These are phyloP conservation scores for Tadarida brasiliensis DNA, from an alignment of 2,797 vertebrate genomes.

Conservation along the genomic window DNA sequence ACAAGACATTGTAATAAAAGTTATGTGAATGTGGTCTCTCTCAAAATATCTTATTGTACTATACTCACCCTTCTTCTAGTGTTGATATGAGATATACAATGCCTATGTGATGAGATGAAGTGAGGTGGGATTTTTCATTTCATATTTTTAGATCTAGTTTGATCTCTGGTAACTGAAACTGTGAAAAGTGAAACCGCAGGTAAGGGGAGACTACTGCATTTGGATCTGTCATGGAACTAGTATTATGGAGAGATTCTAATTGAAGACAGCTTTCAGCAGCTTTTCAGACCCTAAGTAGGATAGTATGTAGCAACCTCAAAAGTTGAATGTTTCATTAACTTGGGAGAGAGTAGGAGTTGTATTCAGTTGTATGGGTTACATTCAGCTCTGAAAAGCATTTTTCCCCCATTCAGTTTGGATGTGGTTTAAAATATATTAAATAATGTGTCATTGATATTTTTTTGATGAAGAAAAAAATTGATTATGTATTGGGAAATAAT, in stretches of 20 bases:
- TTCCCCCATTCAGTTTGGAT: constrained; percentile 2
- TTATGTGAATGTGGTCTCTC: too few relatives aligned
- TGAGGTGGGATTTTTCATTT: too few relatives aligned
- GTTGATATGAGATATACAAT: too few relatives aligned
- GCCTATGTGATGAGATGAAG: too few relatives aligned
- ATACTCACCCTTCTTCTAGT: too few relatives aligned
- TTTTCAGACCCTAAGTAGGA: constrained; percentile 9
- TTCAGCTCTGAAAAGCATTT: constrained; percentile 24
- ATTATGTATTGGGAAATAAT: constrained; percentile 61
- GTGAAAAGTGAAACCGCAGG: too few relatives aligned
- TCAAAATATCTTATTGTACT: too few relatives aligned
- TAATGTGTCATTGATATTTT: background rate
- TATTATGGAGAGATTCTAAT: background rate
- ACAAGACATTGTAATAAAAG: too few relatives aligned
- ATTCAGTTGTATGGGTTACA: background rate
- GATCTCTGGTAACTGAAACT: too few relatives aligned
- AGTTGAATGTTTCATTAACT: background rate
- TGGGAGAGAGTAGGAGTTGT: constrained; percentile 2
- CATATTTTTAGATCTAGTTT: too few relatives aligned
- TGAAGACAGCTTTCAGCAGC: background rate
- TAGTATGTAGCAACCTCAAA: background rate
- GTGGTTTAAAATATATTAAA: constrained; percentile 51
- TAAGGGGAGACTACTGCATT: too few relatives aligned
- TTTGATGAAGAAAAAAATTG: constrained; percentile 57
- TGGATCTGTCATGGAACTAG: background rate